Evolutionary conservation across 2,888 invertebrate genomes (phyloP).

Genomic region (Coelinius sp.): DNA sequence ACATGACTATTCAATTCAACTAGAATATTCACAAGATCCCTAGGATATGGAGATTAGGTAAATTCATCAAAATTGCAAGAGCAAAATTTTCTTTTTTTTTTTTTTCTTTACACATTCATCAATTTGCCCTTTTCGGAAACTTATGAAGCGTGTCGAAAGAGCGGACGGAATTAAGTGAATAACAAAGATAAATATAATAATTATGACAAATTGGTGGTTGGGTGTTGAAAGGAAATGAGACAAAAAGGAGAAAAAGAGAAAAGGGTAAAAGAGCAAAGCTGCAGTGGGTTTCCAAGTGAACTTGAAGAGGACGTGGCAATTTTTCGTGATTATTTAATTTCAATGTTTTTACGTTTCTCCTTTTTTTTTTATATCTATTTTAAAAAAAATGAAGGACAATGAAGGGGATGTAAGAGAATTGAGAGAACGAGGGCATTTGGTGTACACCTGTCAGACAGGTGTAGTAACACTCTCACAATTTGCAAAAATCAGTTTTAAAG

Average conservation of each 20-base stretch:
- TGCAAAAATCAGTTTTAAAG: conserved; percentile 13
- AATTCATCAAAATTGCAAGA: conserved; percentile 10
- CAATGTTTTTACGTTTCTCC: not conserved
- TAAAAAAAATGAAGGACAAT: conserved; percentile 30
- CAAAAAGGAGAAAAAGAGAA: not conserved
- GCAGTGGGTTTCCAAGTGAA: conserved; percentile 6
- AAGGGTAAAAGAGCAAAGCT: conserved; percentile 30
- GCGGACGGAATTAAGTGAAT: conserved; percentile 61
- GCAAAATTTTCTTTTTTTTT: not conserved
- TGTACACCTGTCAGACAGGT: conserved; percentile 24
- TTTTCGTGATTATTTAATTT: conserved; percentile 15
- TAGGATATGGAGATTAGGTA: not conserved
- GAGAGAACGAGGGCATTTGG: conserved; percentile 30
- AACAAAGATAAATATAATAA: conserved; percentile 67
- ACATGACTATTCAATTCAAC: not conserved
- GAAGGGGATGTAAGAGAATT: conserved; percentile 19
- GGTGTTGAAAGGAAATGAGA: conserved; percentile 37
- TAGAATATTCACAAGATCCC: not conserved
- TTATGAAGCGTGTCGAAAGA: conserved; percentile 18
- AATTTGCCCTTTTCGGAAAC: conserved; percentile 3
- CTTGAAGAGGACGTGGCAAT: conserved; percentile 19
- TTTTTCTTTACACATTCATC: not conserved
- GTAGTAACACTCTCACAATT: conserved; percentile 4
- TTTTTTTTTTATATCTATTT: not conserved
- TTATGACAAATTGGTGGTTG: conserved; percentile 51